Percentiles rank a stretch among this genome's conserved stretches.
phyloP scores from a whole-genome alignment of 2,113 vertebrate species.

The Microtus pennsylvanicus region DNA sequence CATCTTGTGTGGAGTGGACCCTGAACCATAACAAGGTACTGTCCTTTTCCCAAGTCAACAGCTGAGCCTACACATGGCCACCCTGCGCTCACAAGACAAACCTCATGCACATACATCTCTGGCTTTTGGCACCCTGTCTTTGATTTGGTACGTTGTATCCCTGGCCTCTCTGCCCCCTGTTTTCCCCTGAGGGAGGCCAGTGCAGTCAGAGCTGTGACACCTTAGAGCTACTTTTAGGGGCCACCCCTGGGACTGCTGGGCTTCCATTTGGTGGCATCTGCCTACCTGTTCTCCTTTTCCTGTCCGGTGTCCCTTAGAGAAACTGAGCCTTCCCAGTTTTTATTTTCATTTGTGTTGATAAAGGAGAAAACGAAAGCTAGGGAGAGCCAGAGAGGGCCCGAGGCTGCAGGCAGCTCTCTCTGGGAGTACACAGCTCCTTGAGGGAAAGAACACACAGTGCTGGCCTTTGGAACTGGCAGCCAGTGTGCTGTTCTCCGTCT shows the following conservation, averaged over 20 bases:
- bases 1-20: not conserved
- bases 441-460: constrained; percentile 95
- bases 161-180: not conserved
- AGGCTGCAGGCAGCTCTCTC: constrained; percentile 74
- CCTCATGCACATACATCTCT: not conserved
- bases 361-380: constrained; percentile 59
- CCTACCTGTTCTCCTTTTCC: constrained; percentile 35
- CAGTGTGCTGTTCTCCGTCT: constrained; percentile 92
- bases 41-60: constrained; percentile 23
- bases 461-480: constrained; percentile 95
- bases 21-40: constrained; percentile 74
- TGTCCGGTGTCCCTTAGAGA: constrained; percentile 72
- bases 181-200: constrained; percentile 72
- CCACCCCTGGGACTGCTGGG: constrained; percentile 56
- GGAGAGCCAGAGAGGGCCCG: not conserved
- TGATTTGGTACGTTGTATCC: not conserved
- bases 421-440: constrained; percentile 89
- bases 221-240: constrained; percentile 82
- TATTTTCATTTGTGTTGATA: constrained; percentile 85
- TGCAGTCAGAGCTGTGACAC: constrained; percentile 77
- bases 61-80: not conserved
- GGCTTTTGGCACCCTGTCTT: not conserved
- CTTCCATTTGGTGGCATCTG: constrained; percentile 73
- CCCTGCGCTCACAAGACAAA: not conserved
- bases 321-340: constrained; percentile 77